Percentiles rank a stretch among this genome's conserved stretches.
phyloP scores from a whole-genome alignment of 2,888 invertebrate species.

The Aporophyla nigra region DNA sequence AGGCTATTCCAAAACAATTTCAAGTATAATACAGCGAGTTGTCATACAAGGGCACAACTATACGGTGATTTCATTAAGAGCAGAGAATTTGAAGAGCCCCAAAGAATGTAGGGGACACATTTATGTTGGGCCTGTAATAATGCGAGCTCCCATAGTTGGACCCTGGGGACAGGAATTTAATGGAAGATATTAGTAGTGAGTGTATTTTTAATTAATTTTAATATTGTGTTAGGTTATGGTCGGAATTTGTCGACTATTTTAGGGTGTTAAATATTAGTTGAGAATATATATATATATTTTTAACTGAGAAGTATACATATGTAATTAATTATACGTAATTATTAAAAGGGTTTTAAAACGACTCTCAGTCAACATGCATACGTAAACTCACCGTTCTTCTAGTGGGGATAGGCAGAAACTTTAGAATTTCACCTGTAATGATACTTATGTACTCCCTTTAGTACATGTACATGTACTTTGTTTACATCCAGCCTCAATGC shows the following conservation, averaged over 20 bases:
- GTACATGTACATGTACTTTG: no score
- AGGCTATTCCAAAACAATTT: no score
- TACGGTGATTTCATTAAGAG: conserved; percentile 71
- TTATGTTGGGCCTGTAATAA: conserved; percentile 53
- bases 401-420: no score
- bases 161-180: conserved; percentile 43
- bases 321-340: neutral
- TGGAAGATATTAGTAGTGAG: conserved; percentile 16
- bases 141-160: conserved; percentile 17
- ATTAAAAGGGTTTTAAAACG: no score
- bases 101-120: conserved; percentile 74
- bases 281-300: neutral
- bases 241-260: neutral
- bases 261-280: neutral
- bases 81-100: conserved; percentile 72
- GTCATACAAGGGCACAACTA: conserved; percentile 3
- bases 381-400: no score
- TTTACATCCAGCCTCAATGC: no score
- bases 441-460: no score
- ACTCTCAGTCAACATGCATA: no score
- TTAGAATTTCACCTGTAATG: no score
- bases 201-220: conserved; percentile 58
- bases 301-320: neutral
- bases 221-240: conserved; percentile 15
- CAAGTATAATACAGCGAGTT: neutral